Evolutionary conservation across 2,797 vertebrate species (phyloP).

Genomic region (Acanthornis magna): DNA sequence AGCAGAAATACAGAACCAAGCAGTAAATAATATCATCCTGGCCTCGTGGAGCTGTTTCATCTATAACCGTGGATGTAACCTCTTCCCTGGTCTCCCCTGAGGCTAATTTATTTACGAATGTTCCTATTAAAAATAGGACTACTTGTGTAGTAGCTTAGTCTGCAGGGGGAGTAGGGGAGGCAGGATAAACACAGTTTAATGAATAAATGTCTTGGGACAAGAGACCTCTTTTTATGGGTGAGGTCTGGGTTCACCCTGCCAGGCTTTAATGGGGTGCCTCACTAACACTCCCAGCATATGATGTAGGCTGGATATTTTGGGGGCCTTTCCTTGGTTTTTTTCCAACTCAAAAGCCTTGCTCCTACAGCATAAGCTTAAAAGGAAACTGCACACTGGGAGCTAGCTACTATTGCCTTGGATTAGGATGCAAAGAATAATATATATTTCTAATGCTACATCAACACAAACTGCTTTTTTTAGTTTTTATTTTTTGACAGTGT

Average conservation of each 20-base stretch:
- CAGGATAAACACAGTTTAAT: background rate
- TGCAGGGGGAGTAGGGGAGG: background rate
- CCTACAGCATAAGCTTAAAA: background rate
- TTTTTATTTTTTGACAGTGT: background rate
- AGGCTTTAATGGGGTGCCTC: background rate
- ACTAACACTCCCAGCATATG: background rate
- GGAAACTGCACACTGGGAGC: background rate
- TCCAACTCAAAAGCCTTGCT: background rate
- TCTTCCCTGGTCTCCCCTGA: background rate
- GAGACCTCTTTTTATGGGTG: background rate
- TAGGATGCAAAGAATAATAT: background rate
- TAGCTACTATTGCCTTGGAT: background rate
- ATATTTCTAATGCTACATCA: background rate
- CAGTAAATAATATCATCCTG: background rate
- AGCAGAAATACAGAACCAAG: background rate
- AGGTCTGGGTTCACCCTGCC: background rate
- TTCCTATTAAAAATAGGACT: constrained; percentile 41
- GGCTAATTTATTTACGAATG: constrained; percentile 27
- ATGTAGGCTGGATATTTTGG: accelerated
- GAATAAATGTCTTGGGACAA: background rate
- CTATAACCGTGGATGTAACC: background rate
- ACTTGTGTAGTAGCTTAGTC: background rate
- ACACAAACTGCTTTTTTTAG: background rate
- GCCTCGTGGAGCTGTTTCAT: background rate
- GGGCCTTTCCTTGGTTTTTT: background rate